Percentiles rank a stretch among this genome's conserved stretches.
phyloP scores from a whole-genome alignment of 2,888 invertebrate genomes.

The Leucophenga montana region DNA sequence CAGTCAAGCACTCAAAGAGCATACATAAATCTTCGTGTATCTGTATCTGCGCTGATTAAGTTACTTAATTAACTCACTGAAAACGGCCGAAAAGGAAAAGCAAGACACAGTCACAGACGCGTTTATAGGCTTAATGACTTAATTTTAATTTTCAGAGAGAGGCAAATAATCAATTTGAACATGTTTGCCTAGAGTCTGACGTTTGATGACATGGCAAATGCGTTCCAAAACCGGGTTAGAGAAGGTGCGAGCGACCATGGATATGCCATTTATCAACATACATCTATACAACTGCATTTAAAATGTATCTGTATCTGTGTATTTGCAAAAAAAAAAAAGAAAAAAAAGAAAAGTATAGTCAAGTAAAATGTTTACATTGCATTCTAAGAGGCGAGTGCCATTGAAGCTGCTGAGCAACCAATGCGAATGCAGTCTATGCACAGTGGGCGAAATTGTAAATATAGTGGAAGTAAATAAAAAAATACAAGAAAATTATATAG shows the following conservation, averaged over 20 bases:
- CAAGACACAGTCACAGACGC: neutral
- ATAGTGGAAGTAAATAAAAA: no score
- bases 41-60: conserved; percentile 21
- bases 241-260: conserved; percentile 34
- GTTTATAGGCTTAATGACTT: conserved; percentile 57
- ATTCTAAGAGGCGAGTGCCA: conserved; percentile 52
- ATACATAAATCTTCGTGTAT: conserved; percentile 13
- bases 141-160: conserved; percentile 63
- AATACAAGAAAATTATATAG: no score
- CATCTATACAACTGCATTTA: conserved; percentile 3
- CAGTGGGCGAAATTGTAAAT: neutral
- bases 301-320: conserved; percentile 26
- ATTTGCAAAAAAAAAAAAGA: conserved; percentile 42
- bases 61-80: conserved; percentile 31
- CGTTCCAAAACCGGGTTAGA: neutral
- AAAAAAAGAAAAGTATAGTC: conserved; percentile 50
- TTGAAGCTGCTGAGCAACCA: neutral
- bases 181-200: conserved; percentile 66
- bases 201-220: conserved; percentile 58
- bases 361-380: conserved; percentile 67
- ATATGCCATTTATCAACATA: conserved; percentile 34
- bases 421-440: neutral
- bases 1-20: neutral
- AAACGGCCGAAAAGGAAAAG: conserved; percentile 34
- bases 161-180: conserved; percentile 62